phyloP scores from a whole-genome alignment of 2,888 invertebrate species.

The Iselma pallidipennis region DNA sequence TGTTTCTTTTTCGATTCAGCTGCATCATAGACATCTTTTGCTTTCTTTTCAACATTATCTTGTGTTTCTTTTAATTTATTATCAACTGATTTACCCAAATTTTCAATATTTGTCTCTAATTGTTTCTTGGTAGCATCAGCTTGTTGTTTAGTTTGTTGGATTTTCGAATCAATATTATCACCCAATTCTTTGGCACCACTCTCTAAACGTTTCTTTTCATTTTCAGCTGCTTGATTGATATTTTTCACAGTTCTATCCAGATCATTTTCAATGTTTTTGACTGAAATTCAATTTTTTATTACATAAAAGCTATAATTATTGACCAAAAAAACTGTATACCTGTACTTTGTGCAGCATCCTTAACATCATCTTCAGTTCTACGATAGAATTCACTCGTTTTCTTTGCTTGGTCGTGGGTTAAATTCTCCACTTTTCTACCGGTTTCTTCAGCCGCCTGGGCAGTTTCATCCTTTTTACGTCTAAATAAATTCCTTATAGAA shows the following conservation, averaged over 20 bases:
- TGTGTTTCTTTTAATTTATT: conserved; percentile 38
- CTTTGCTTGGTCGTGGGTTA: conserved; percentile 4
- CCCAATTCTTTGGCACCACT: background rate
- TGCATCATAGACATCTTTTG: no score
- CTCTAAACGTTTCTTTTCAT: background rate
- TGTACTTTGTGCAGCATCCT: background rate
- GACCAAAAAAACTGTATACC: background rate
- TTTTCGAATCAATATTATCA: background rate
- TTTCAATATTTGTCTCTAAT: conserved; percentile 51
- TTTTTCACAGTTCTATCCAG: background rate
- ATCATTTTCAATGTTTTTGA: background rate
- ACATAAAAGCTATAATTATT: background rate
- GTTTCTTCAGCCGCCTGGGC: conserved; percentile 3
- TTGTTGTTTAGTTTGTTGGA: conserved; percentile 46
- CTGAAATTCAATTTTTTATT: background rate
- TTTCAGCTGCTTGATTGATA: conserved; percentile 1
- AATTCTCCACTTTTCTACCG: conserved; percentile 8
- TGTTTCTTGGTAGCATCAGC: conserved; percentile 59
- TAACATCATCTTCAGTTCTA: conserved; percentile 14
- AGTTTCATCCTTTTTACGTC: conserved; percentile 13
- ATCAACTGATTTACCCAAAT: conserved; percentile 51
- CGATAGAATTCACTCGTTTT: conserved; percentile 11
- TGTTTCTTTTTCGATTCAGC: background rate
- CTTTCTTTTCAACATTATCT: conserved; percentile 20
- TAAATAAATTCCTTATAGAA: conserved; percentile 8